Base-by-base conservation (phyloP, 2,113 vertebrate genomes). In the Ia io region DNA sequence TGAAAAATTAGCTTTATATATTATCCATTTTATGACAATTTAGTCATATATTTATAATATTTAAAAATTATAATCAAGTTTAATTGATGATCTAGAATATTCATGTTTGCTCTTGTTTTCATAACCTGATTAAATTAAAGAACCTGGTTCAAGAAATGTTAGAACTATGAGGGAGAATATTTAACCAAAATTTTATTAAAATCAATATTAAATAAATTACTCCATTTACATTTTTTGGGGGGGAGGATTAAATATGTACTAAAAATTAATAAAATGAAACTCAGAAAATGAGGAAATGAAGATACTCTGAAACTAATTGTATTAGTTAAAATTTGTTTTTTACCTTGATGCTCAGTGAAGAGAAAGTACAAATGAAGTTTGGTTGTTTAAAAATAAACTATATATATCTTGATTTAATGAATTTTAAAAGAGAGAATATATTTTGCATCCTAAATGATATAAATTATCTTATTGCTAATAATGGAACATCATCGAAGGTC, bases 381-480 rank as follows among this genome's bases (percentile, higher is more conserved):
- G 79, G 11, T 87, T 95, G 40, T 20, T 78, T 95, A 94, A 95
- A 73, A 97, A 96, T 10, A 96, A 94, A 94, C 93, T 93, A n/a
- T 63, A 13, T 95, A 25, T 51, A 5, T 71, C 90, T 90, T 84
- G 23, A 71, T 47, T 93, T 44, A 23, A 44, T 63, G 37, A 49
- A 70, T 44, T 79, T 82, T 82, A 88, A 88, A 74, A 79, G 3
- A 78, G 37, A 80, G 1, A 76, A 47, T 69, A 77, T 30, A 86
- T 90, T 80, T 90, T 95, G 12, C 2, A 70, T 13, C 37, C 22
- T 70, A 70, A 63, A 40, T 91, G n/a, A 11, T 30, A 22, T 56
- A 22, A 56, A 56, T 91, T 92, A 6, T 88, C 47, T 67, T 85
- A 30, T 95, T 17, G 88, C 20, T 73, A 22, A n/a, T 85, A 77